These are phyloP conservation scores for Lasioglossum villosulum DNA, from an alignment of 2,888 invertebrate species.

Conservation along the genomic window DNA sequence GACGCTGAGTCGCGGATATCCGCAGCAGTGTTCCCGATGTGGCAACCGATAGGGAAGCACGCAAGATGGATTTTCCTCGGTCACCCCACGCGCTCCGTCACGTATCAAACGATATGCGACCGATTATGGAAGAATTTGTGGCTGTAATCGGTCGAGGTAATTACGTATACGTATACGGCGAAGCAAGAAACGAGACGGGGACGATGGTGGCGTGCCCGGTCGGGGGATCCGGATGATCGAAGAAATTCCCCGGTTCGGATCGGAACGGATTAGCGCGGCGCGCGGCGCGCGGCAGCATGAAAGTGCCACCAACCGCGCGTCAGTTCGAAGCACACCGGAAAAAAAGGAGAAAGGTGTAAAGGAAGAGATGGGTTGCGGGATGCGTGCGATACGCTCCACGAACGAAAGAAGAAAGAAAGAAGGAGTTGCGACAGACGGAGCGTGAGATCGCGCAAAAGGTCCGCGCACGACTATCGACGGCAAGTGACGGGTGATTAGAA, in stretches of 20 bases:
- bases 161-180: conserved; percentile 29
- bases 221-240: conserved; percentile 21
- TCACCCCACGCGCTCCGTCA: conserved; percentile 7
- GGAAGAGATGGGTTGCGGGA: neutral
- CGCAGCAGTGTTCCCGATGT: neutral
- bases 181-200: neutral
- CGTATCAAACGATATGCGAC: neutral
- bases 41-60: neutral
- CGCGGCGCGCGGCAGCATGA: conserved; percentile 1
- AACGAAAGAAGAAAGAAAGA: conserved; percentile 3
- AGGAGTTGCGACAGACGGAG: conserved; percentile 26
- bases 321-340: conserved; percentile 29
- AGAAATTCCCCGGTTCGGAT: conserved; percentile 34
- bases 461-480: conserved; percentile 52
- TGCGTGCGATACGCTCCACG: conserved; percentile 15
- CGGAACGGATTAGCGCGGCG: conserved; percentile 17
- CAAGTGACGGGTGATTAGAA: conserved; percentile 73
- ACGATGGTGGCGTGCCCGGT: conserved; percentile 20
- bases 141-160: conserved; percentile 24
- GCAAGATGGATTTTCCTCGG: neutral
- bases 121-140: conserved; percentile 6
- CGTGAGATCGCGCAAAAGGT: conserved; percentile 45
- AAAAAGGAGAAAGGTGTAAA: neutral
- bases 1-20: neutral
- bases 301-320: conserved; percentile 37